Evolutionary conservation across 2,797 vertebrate genomes (phyloP), one percentile per base, ranked within the genome.

Genomic region (Bucorvus abyssinicus): DNA sequence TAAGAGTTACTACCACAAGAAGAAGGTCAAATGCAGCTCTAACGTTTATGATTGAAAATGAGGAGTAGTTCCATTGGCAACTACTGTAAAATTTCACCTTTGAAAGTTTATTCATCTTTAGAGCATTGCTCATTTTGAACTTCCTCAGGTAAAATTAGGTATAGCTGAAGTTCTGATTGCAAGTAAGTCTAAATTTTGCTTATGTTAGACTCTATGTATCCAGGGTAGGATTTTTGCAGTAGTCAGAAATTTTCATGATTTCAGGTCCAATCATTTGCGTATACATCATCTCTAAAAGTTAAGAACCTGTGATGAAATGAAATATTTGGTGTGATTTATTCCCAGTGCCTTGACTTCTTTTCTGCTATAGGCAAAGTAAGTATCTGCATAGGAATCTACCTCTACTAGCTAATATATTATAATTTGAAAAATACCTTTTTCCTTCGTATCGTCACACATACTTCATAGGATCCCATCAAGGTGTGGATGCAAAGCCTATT

Each of bases 401-500:
- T 29, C 53, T 92, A 13, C 70, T 60, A 77, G 34, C 18, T 77
- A 65, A 67, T 81, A 71, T 55, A 85, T 42, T 87, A 0, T 36
- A 49, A 85, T 71, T 92, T 76, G 42, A 67, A 90, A 96, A 94
- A 91, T 22, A 12, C 57, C 19, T 59, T 45, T 87, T 88, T 74
- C 42, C 17, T 93, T 88, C 85, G 4, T 93, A 38, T 73, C 4
- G n/a, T 52, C 47, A 71, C 63, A 93, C n/a, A 81, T 67, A 59
- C 34, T 70, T 87, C 57, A 80, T 30, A 87, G 29, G 19, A 85
- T 93, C 47, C 52, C 73, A 78, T 70, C n/a, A 88, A 95, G 86
- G 76, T 96, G 88, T 95, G 92, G 73, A 90, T 94, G 44, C 47
- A 96, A 96, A 96, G 47, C 87, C 83, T 94, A 68, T 76, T 96